phyloP scores from a whole-genome alignment of 1,140 invertebrate genomes.

The Meteorus sp. region DNA sequence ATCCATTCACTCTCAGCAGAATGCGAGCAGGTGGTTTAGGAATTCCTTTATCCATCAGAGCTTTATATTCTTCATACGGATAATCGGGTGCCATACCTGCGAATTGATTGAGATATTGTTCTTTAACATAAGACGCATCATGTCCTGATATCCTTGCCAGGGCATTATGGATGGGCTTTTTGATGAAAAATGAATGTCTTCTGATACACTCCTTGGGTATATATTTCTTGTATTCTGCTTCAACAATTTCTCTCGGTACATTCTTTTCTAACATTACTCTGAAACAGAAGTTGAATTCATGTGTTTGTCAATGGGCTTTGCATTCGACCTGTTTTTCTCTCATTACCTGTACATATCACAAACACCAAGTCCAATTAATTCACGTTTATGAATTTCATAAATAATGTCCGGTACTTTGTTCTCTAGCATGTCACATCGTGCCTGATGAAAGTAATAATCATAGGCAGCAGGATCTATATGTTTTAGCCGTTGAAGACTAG shows the following conservation, averaged over 20 bases:
- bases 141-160: conserved; percentile 65
- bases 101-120: conserved; percentile 77
- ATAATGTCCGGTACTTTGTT: conserved; percentile 77
- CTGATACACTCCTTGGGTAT: conserved; percentile 77
- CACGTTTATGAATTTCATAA: conserved; percentile 72
- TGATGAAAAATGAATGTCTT: conserved; percentile 73
- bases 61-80: conserved; percentile 75
- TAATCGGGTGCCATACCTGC: conserved; percentile 79
- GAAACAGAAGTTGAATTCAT: background rate
- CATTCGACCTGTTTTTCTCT: background rate
- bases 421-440: conserved; percentile 74
- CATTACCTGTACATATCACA: conserved; percentile 76
- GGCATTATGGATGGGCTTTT: conserved; percentile 71
- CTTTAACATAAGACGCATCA: conserved; percentile 70
- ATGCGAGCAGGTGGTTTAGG: conserved; percentile 49
- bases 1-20: conserved; percentile 61
- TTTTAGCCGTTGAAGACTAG: conserved; percentile 66
- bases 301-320: conserved; percentile 12
- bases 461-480: conserved; percentile 73
- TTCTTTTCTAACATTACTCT: conserved; percentile 71
- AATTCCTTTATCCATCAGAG: conserved; percentile 63
- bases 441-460: conserved; percentile 85
- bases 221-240: conserved; percentile 78
- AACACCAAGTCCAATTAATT: conserved; percentile 79
- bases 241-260: conserved; percentile 65